Percentiles rank a stretch among this genome's conserved stretches.
Conservation (phyloP, 2,113 vertebrate genomes). For the Calonectris borealis region DNA sequence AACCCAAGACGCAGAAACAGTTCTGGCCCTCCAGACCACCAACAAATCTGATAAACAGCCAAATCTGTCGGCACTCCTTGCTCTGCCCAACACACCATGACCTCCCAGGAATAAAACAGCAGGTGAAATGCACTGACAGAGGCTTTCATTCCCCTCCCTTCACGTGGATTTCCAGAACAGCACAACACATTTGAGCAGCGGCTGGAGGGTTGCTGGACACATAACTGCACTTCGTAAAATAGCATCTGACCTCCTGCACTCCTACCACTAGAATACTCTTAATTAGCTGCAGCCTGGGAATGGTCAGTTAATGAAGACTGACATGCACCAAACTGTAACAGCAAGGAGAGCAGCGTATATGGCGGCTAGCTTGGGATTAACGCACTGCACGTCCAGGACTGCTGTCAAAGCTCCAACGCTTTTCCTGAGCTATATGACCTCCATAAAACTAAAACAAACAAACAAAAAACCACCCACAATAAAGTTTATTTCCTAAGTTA, state of each 20-base stretch:
- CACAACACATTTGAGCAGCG: slow-evolving; percentile 2
- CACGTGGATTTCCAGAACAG: neutral
- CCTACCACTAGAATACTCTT: slow-evolving; percentile 16
- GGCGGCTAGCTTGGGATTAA: slow-evolving; percentile 25
- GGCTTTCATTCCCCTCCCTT: neutral
- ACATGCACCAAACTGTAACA: slow-evolving; percentile 4
- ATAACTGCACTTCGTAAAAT: slow-evolving; percentile 45
- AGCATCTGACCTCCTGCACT: slow-evolving; percentile 56
- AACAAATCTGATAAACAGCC: neutral
- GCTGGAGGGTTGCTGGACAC: slow-evolving; percentile 62
- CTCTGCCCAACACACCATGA: neutral
- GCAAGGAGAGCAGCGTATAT: neutral
- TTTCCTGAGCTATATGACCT: neutral
- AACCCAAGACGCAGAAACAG: neutral
- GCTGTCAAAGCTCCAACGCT: neutral
- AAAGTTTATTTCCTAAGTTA: neutral
- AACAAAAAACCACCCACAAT: neutral
- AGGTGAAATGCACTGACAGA: neutral
- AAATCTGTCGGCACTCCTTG: neutral
- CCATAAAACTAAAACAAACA: neutral
- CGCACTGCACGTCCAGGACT: neutral
- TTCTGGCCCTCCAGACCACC: neutral
- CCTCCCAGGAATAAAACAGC: neutral
- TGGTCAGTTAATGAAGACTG: slow-evolving; percentile 57
- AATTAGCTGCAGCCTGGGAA: slow-evolving; percentile 55